These are phyloP conservation scores for Cordylochernes scorpioides DNA, from an alignment of 2,888 invertebrate genomes.

Conservation along the genomic window DNA sequence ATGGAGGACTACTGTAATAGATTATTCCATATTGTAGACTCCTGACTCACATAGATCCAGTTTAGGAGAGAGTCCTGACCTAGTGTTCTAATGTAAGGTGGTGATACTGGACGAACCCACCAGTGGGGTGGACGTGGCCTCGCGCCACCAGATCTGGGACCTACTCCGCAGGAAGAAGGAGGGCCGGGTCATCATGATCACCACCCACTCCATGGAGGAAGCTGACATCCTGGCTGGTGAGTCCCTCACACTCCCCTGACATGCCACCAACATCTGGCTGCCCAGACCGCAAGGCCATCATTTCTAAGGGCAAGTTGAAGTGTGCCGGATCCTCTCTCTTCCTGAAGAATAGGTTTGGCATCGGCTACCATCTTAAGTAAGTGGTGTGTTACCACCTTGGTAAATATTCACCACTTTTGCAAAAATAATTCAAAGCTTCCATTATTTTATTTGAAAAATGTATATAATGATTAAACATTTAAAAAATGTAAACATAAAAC, in stretches of 20 bases:
- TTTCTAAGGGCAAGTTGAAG: constrained; percentile 47
- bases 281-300: constrained; percentile 50
- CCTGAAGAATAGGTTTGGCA: constrained; percentile 39
- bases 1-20: no score
- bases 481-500: no score
- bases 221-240: constrained; percentile 49
- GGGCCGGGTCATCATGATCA: not conserved
- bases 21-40: no score
- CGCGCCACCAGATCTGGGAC: constrained; percentile 51
- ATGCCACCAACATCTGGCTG: no score
- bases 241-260: no score
- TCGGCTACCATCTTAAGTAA: constrained; percentile 53
- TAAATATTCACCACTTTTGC: no score
- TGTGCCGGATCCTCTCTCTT: constrained; percentile 61
- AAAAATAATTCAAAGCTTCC: no score
- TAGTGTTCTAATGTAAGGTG: no score
- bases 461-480: no score
- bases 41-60: no score
- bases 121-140: constrained; percentile 65
- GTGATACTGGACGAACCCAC: constrained; percentile 55
- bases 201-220: constrained; percentile 23
- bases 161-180: constrained; percentile 28
- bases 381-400: constrained; percentile 15
- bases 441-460: no score
- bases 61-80: no score